Base-by-base conservation (phyloP, 2,888 invertebrate genomes). In the Volucella inanis region DNA sequence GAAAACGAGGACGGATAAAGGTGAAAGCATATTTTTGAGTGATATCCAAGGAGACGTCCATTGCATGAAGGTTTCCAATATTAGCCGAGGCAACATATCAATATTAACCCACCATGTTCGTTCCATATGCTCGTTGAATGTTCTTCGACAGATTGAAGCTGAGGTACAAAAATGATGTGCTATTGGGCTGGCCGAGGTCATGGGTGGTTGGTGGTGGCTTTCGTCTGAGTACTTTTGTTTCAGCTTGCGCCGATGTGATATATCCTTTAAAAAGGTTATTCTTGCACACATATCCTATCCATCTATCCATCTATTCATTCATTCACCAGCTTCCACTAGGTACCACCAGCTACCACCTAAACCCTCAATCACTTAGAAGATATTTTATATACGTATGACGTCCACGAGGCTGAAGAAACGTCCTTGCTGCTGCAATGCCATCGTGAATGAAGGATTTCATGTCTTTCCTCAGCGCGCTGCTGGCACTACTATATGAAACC, bases 11-110 rank as follows among this genome's bases (percentile, higher is more conserved):
- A 38, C 41, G 15, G 12, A 18, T 12, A 12, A 22, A 49, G 62
- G 50, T 47, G 41, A 68, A 74, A 84, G 77, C 45, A 72, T 77
- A 81, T 78, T 76, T 85, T 87, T 88, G 88, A 88, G 83, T 87
- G 88, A 88, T 88, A 88, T 88, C 88, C 82, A 87, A 72, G 80
- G 74, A 88, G 87, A 88, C 87, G 86, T 88, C 87, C 65, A 76
- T 82, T 78, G 83, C 75, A 87, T 83, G 83, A 72, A 64, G 71
- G 83, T 83, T 83, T 57, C 77, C 75, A 78, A 83, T 83, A 87
- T 87, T 79, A 79, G 78, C 62, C 68, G 59, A 75, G 77, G 74
- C 72, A 87, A 83, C 87, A 83, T 83, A 87, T 83, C 82, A 87
- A 86, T 82, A 86, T 76, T 79, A 52, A 38, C 14, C 45, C 52